Conservation (phyloP, 2,113 vertebrate genomes). For the Centropristis striata region DNA sequence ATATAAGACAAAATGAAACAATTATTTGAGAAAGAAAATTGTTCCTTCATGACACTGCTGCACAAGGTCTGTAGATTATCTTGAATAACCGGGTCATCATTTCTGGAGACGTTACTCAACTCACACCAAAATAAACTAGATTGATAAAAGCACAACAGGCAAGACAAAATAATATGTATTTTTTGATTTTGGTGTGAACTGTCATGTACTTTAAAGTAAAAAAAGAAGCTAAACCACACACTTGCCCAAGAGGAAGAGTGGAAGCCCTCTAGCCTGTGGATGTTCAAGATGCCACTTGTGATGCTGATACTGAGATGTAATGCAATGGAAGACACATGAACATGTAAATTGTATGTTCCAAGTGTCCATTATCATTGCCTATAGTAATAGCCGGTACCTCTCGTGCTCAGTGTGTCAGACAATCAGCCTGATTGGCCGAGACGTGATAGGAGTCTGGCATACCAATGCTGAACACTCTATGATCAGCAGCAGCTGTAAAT, state of each 20-base stretch:
- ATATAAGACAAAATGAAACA: too few relatives aligned
- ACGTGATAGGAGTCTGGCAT: slow-evolving; percentile 23
- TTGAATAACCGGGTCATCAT: too few relatives aligned
- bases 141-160: too few relatives aligned
- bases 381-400: slow-evolving; percentile 28
- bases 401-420: slow-evolving; percentile 39
- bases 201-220: neutral
- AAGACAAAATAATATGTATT: too few relatives aligned
- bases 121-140: too few relatives aligned
- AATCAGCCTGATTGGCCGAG: slow-evolving; percentile 62
- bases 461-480: slow-evolving; percentile 46
- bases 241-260: too few relatives aligned
- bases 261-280: too few relatives aligned
- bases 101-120: too few relatives aligned
- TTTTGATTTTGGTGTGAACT: too few relatives aligned
- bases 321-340: neutral
- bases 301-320: neutral
- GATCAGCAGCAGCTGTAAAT: slow-evolving; percentile 60
- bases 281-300: neutral
- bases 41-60: too few relatives aligned
- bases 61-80: too few relatives aligned
- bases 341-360: neutral
- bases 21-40: too few relatives aligned
- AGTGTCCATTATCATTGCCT: slow-evolving; percentile 29
- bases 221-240: slow-evolving; percentile 2